These are phyloP conservation scores for Neoitamus cyanurus DNA, from an alignment of 2,888 invertebrate species.

Conservation along the genomic window DNA sequence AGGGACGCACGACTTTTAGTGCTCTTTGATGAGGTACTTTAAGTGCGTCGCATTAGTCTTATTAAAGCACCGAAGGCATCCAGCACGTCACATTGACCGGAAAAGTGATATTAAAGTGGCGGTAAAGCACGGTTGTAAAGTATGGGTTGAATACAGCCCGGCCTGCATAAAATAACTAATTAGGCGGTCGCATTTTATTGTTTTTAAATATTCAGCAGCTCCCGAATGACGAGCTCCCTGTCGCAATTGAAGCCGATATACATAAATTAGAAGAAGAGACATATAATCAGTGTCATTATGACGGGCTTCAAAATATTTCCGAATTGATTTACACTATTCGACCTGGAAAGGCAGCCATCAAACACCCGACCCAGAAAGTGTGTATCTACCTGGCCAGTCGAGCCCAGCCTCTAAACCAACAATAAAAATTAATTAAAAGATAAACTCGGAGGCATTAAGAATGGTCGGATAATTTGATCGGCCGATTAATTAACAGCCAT, in stretches of 20 bases:
- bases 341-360: not conserved
- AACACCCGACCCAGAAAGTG: not conserved
- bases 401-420: not conserved
- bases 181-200: not conserved
- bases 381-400: not conserved
- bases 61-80: not conserved
- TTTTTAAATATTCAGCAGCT: not conserved
- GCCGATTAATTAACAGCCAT: constrained; percentile 16
- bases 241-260: not conserved
- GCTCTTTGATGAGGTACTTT: not conserved
- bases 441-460: not conserved
- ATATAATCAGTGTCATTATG: not conserved
- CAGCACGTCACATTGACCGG: not conserved
- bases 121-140: not conserved
- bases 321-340: not conserved
- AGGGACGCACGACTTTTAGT: not conserved
- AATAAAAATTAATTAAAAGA: constrained; percentile 29
- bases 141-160: not conserved
- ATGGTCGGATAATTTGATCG: not conserved
- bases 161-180: not conserved
- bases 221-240: not conserved
- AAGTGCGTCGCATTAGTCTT: not conserved
- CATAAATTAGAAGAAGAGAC: not conserved
- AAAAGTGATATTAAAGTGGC: not conserved
- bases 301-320: not conserved